phyloP scores from a whole-genome alignment of 2,113 vertebrate species.

The Eleginops maclovinus region DNA sequence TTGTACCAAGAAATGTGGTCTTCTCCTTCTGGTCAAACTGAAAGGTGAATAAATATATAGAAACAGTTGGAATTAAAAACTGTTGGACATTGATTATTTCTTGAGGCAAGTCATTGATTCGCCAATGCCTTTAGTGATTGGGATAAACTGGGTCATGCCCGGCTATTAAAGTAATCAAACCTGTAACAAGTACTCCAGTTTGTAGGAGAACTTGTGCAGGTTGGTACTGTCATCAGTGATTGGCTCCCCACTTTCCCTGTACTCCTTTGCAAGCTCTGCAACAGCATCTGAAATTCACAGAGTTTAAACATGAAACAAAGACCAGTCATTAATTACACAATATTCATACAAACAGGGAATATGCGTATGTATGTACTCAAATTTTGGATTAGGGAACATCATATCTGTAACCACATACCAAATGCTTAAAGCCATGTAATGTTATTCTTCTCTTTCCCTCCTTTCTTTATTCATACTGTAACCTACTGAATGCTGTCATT shows the following conservation, averaged over 20 bases:
- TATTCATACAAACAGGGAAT: conserved; percentile 3
- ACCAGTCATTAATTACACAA: not conserved
- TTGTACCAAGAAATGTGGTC: conserved; percentile 90
- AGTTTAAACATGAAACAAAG: not conserved
- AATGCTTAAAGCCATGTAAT: too few species aligned
- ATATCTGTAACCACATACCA: too few species aligned
- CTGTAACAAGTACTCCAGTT: conserved; percentile 97
- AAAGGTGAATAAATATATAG: conserved; percentile 5
- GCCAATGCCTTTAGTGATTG: not conserved
- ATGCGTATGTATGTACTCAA: too few species aligned
- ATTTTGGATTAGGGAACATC: too few species aligned
- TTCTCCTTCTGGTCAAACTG: conserved; percentile 98
- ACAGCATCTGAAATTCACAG: conserved; percentile 88
- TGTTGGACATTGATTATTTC: not conserved
- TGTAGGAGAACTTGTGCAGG: conserved; percentile 97
- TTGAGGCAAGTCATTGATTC: not conserved
- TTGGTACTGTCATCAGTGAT: conserved; percentile 94
- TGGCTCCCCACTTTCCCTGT: conserved; percentile 91
- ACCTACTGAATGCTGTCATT: too few species aligned
- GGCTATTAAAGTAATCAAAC: conserved; percentile 74
- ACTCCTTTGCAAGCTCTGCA: conserved; percentile 90
- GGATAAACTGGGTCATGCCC: not conserved
- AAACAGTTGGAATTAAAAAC: conserved; percentile 2
- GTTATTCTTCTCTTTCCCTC: too few species aligned
- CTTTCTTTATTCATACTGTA: too few species aligned